Evolutionary conservation across 2,797 vertebrate species (phyloP).

Genomic region (Aphelocoma californica): DNA sequence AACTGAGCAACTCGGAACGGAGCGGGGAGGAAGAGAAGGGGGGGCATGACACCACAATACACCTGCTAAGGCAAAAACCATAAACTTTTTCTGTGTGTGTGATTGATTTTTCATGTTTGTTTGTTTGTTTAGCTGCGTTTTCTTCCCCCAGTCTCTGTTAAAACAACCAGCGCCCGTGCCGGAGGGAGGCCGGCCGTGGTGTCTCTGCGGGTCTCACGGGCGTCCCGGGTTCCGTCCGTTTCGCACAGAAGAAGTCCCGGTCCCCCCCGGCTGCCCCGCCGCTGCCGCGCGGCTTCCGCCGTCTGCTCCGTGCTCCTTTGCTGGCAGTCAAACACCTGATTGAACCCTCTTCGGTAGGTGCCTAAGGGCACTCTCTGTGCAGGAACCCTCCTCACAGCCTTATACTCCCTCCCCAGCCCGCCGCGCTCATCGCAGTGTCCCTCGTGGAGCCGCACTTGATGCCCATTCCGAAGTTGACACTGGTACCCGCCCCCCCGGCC

Average conservation of each 20-base stretch:
- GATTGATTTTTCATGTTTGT: background rate
- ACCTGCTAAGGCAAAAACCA: background rate
- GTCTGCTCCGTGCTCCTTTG: background rate
- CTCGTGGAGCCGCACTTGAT: background rate
- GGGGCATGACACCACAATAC: background rate
- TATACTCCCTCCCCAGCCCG: background rate
- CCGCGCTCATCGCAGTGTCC: background rate
- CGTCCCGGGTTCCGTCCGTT: background rate
- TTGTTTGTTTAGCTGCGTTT: background rate
- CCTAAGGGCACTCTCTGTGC: background rate
- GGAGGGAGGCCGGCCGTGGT: background rate
- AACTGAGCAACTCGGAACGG: background rate
- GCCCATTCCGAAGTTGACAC: background rate
- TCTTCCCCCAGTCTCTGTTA: too few relatives aligned
- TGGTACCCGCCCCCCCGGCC: background rate
- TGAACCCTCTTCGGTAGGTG: too few relatives aligned
- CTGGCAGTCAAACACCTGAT: background rate
- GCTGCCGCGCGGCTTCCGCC: background rate
- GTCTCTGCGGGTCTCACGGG: background rate
- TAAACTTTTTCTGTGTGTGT: background rate
- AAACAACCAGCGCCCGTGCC: background rate
- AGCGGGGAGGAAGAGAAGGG: too few relatives aligned
- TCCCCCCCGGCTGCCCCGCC: fast-evolving
- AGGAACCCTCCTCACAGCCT: background rate
- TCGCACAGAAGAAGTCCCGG: background rate